These are phyloP conservation scores for Pleuronectes platessa DNA, from an alignment of 2,113 vertebrate genomes.

Conservation along the genomic window DNA sequence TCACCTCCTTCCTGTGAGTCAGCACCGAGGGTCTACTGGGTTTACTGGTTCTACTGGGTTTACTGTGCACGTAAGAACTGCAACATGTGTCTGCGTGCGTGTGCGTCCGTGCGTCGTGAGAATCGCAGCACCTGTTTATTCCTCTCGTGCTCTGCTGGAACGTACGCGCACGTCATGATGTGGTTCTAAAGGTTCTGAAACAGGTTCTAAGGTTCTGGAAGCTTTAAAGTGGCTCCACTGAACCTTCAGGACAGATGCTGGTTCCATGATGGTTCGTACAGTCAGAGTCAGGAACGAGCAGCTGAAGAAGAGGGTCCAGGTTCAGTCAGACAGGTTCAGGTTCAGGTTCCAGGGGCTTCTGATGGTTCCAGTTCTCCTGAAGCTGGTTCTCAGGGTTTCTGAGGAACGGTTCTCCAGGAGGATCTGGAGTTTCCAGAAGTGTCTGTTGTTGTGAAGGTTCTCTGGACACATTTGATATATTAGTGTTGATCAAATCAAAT, in stretches of 20 bases:
- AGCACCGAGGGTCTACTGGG: background rate
- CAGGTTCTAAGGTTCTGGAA: too few relatives aligned
- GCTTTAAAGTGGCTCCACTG: too few relatives aligned
- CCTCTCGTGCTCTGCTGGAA: background rate
- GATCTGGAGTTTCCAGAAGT: background rate
- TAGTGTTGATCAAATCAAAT: too few relatives aligned
- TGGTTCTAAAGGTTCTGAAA: too few relatives aligned
- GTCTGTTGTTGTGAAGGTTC: background rate
- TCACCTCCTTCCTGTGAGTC: constrained; percentile 74
- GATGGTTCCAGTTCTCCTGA: background rate
- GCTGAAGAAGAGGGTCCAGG: too few relatives aligned
- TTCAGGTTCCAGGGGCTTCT: too few relatives aligned
- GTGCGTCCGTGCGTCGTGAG: constrained; percentile 35
- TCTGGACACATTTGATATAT: background rate
- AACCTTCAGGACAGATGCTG: too few relatives aligned
- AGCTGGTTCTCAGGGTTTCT: background rate
- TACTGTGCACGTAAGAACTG: background rate
- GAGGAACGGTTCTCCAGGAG: background rate
- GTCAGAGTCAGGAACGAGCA: too few relatives aligned
- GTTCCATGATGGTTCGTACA: too few relatives aligned
- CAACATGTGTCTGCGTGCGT: background rate
- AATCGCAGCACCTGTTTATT: constrained; percentile 58
- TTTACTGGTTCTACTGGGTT: too few relatives aligned
- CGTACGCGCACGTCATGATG: background rate
- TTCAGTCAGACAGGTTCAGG: too few relatives aligned